phyloP scores from a whole-genome alignment of 2,888 invertebrate species.

The Rutpela maculata region DNA sequence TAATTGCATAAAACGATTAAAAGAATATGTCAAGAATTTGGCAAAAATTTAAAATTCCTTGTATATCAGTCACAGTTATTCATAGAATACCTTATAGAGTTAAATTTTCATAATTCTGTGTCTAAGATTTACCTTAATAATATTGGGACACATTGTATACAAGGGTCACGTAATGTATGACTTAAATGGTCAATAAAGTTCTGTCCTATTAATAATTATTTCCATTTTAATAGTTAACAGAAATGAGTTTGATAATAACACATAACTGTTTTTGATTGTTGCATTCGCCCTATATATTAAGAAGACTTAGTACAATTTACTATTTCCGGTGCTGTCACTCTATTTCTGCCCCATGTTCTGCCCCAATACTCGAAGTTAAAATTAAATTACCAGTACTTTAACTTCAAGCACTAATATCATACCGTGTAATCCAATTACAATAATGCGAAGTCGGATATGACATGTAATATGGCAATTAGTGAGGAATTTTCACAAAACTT shows the following conservation, averaged over 20 bases:
- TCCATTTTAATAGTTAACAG: not conserved
- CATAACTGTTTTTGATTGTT: not conserved
- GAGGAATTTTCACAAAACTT: constrained; percentile 23
- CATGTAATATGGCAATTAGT: constrained; percentile 19
- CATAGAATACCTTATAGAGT: no score
- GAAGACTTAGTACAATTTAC: constrained; percentile 7
- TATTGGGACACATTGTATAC: no score
- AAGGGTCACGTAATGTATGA: no score
- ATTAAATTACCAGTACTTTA: constrained; percentile 13
- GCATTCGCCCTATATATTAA: not conserved
- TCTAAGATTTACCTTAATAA: no score
- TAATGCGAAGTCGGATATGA: constrained; percentile 15
- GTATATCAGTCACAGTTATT: no score
- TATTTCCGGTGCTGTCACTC: constrained; percentile 6
- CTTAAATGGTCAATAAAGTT: not conserved
- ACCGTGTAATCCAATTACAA: constrained; percentile 11
- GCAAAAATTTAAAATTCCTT: no score
- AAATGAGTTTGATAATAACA: not conserved
- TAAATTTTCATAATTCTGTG: no score
- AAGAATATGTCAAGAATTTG: no score
- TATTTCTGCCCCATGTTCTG: constrained; percentile 5
- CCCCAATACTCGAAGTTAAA: constrained; percentile 15
- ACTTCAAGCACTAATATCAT: constrained; percentile 7
- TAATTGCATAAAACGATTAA: no score
- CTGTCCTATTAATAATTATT: not conserved